phyloP scores from a whole-genome alignment of 2,888 invertebrate species.

The Scaptomyza tumidula region DNA sequence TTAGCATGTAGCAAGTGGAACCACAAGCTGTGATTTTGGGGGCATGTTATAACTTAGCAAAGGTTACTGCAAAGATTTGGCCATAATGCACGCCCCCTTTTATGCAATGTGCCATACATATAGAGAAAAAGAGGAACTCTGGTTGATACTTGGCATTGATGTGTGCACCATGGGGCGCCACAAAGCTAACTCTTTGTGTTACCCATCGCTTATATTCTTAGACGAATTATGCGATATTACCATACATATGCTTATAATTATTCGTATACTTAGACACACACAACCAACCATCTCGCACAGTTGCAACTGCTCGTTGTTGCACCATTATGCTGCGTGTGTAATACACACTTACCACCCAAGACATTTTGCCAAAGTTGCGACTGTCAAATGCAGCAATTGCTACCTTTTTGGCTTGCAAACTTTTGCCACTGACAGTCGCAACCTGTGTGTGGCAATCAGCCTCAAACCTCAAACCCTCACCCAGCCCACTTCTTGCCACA shows the following conservation, averaged over 20 bases:
- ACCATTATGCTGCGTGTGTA: constrained; percentile 33
- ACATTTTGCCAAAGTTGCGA: constrained; percentile 1
- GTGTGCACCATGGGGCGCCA: constrained; percentile 14
- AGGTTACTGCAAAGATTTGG: neutral
- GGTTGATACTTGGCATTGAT: constrained; percentile 20
- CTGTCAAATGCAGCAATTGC: constrained; percentile 34
- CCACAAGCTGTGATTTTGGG: constrained; percentile 13
- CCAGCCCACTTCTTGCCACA: neutral
- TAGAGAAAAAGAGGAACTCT: neutral
- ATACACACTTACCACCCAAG: constrained; percentile 3
- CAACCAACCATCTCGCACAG: neutral
- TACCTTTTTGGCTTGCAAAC: neutral
- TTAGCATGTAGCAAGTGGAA: neutral
- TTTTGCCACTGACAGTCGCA: constrained; percentile 19
- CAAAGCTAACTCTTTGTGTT: neutral
- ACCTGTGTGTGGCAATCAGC: constrained; percentile 27
- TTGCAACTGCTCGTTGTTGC: constrained; percentile 35
- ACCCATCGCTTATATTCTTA: constrained; percentile 30
- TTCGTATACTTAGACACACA: constrained; percentile 26
- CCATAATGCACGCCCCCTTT: constrained; percentile 20
- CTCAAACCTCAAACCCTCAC: neutral
- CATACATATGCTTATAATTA: neutral
- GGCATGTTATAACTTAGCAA: constrained; percentile 31
- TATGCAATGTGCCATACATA: constrained; percentile 20
- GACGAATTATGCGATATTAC: constrained; percentile 47